Evolutionary conservation across 2,888 invertebrate genomes (phyloP).

Genomic region (Scaptomyza reducta): DNA sequence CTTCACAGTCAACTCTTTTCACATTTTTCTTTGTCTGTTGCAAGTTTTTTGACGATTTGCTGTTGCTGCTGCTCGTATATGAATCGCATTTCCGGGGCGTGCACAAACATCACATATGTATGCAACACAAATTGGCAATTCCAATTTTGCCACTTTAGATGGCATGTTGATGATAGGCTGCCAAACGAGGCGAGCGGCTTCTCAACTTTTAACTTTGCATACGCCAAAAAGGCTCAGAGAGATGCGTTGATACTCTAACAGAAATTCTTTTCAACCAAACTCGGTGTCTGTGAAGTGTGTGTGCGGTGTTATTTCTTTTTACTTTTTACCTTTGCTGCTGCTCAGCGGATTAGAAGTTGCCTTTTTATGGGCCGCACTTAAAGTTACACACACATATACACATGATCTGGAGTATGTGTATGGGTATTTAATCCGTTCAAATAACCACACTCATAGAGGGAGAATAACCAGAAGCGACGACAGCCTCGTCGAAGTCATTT

Average conservation of each 20-base stretch:
- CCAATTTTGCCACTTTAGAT: constrained; percentile 70
- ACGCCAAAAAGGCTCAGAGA: constrained; percentile 29
- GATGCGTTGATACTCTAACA: constrained; percentile 27
- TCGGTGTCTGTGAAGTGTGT: background rate
- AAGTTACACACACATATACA: constrained; percentile 46
- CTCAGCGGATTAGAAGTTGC: constrained; percentile 67
- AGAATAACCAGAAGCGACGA: constrained; percentile 56
- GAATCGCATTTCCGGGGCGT: constrained; percentile 17
- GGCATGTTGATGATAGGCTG: constrained; percentile 67
- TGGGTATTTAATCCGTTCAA: constrained; percentile 76
- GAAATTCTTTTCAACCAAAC: constrained; percentile 70
- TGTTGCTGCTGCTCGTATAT: constrained; percentile 9
- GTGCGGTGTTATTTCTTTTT: constrained; percentile 49
- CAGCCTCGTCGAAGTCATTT: constrained; percentile 77
- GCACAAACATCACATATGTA: constrained; percentile 41
- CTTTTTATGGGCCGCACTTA: constrained; percentile 72
- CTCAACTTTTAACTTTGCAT: constrained; percentile 60
- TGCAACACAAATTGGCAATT: constrained; percentile 72
- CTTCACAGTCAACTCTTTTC: constrained; percentile 41
- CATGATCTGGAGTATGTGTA: constrained; percentile 44
- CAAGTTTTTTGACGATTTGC: constrained; percentile 5
- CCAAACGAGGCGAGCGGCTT: constrained; percentile 47
- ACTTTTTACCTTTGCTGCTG: constrained; percentile 50
- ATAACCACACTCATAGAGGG: constrained; percentile 58
- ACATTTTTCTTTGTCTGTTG: constrained; percentile 26